phyloP scores from a whole-genome alignment of 2,797 vertebrate species.

The Sylvia borin region DNA sequence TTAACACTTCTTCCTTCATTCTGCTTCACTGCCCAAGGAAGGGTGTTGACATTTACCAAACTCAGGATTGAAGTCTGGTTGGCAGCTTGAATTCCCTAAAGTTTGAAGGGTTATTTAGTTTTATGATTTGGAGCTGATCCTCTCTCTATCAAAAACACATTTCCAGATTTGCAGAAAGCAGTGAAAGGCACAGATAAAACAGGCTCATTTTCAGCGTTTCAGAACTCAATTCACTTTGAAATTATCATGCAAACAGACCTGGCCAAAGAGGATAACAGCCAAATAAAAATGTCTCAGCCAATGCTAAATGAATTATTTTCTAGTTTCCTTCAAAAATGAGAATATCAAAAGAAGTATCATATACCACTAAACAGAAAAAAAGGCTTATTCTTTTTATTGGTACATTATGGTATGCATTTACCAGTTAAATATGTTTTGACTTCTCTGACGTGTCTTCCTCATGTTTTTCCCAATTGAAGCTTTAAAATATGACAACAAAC shows the following conservation, averaged over 20 bases:
- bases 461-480: not conserved
- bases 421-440: not conserved
- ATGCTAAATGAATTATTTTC: not conserved
- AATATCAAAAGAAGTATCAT: not conserved
- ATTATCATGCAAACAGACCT: not conserved
- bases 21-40: not conserved
- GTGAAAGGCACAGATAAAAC: not conserved
- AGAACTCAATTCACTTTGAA: not conserved
- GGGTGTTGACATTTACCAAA: slow-evolving; percentile 40
- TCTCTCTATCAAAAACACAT: not conserved
- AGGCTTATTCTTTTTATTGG: not conserved
- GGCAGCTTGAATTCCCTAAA: slow-evolving; percentile 33
- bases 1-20: slow-evolving; percentile 22
- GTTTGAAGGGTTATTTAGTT: slow-evolving; percentile 41
- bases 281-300: not conserved
- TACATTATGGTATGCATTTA: not conserved
- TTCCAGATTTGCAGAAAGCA: slow-evolving; percentile 17
- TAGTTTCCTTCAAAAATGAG: not conserved
- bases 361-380: not conserved
- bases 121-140: slow-evolving; percentile 15
- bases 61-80: not conserved
- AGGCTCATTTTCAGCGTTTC: not conserved
- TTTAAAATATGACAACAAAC: not conserved
- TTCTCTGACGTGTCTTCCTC: not conserved
- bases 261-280: not conserved